phyloP scores from a whole-genome alignment of 2,888 invertebrate genomes.

The Microplitis deprimator region DNA sequence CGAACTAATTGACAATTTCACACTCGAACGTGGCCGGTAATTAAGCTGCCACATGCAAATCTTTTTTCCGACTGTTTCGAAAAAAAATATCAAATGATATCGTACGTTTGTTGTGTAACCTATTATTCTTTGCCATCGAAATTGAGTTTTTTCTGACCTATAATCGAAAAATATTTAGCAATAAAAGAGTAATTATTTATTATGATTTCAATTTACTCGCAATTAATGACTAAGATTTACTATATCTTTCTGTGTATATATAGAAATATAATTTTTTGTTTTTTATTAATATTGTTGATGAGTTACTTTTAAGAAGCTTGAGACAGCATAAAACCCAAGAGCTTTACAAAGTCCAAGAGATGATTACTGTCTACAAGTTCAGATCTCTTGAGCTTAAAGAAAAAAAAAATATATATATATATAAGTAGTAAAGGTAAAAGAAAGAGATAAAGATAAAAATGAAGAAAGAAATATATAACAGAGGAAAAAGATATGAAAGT shows the following conservation, averaged over 20 bases:
- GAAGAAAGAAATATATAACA: background rate
- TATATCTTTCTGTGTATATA: background rate
- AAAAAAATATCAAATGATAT: conserved; percentile 8
- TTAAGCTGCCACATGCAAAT: conserved; percentile 58
- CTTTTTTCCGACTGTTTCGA: conserved; percentile 34
- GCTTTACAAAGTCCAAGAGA: conserved; percentile 1
- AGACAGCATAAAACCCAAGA: conserved; percentile 1
- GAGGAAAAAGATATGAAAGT: background rate
- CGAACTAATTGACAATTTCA: conserved; percentile 61
- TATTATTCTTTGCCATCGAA: background rate
- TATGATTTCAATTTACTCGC: no score
- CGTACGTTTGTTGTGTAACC: background rate
- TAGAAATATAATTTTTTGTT: background rate
- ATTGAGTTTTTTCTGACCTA: background rate
- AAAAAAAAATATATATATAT: background rate
- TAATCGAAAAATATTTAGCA: no score
- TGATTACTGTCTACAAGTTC: background rate
- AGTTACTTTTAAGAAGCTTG: background rate
- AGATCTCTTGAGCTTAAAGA: background rate
- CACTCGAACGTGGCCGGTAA: conserved; percentile 58
- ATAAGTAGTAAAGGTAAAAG: background rate
- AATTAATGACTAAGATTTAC: no score
- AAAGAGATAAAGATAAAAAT: background rate
- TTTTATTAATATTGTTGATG: background rate
- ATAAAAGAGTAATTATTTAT: no score